Percentiles rank a stretch among this genome's conserved stretches.
Conservation (phyloP, 2,113 vertebrate species). For the Scatophagus argus region DNA sequence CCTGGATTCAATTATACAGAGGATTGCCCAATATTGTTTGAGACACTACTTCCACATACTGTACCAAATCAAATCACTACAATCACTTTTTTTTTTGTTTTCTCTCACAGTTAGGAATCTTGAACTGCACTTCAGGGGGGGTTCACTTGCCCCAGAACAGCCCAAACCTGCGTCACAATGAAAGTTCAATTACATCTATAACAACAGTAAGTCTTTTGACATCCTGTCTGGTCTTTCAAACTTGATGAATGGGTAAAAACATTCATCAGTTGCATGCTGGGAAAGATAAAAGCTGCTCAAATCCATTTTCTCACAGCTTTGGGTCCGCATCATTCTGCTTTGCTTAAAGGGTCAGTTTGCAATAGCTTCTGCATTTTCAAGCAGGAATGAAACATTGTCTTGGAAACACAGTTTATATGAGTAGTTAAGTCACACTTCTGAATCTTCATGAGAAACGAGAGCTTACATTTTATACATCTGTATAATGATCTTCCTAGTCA, state of each 20-base stretch:
- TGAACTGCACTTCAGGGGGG: not conserved
- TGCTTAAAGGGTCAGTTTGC: not conserved
- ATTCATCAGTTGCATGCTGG: not conserved
- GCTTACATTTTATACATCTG: constrained; percentile 1
- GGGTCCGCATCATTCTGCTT: not conserved
- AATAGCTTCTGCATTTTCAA: not conserved
- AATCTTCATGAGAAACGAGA: not conserved
- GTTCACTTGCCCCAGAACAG: not conserved
- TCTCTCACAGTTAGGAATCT: not conserved
- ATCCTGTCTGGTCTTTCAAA: not conserved
- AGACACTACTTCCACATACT: no score
- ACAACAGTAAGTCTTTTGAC: not conserved
- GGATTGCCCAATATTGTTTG: no score
- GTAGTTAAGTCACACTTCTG: not conserved
- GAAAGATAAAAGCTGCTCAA: constrained; percentile 12
- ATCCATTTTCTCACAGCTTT: constrained; percentile 8
- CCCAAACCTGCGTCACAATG: not conserved
- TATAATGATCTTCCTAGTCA: not conserved
- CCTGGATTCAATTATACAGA: no score
- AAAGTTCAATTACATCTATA: not conserved
- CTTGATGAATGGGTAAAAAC: not conserved
- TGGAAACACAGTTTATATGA: not conserved
- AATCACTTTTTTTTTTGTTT: not conserved
- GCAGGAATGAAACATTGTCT: constrained; percentile 5
- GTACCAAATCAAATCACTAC: not conserved